Evolutionary conservation across 2,888 invertebrate species (phyloP), one percentile per base, ranked within the genome.

Genomic region (Drosophila ustulata): DNA sequence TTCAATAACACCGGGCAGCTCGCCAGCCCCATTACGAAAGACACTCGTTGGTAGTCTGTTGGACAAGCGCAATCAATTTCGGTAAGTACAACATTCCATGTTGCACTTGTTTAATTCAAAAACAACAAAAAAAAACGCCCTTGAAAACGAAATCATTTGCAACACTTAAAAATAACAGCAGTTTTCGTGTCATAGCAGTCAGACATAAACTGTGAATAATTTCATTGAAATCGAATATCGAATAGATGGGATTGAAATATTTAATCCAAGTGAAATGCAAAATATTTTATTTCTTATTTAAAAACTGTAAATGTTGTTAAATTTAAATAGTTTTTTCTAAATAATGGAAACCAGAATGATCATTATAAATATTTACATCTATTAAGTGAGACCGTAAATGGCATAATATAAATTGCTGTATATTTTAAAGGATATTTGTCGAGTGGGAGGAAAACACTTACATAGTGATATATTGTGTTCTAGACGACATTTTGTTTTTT

Each of bases 41-140:
- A 47, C 52, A 0, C 13, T 62, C 25, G 63, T 73, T 5, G n/a
- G 41, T 13, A 69, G 30, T 64, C 66, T 84, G 26, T 28, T 78
- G 37, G 86, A 84, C 7, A 84, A 80, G 23, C 75, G 83, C 4
- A 78, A 75, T 59, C 83, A 84, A 34, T 84, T 84, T 80, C 75
- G 83, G 83, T 84, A 71, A 84, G 83, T 26, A n/a, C n/a, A 4
- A 18, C 11, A 28, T 51, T 25, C 7, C n/a, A 26, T 34, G 8
- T 37, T 61, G 45, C 37, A 66, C 50, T 45, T 64, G 13, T 41
- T 18, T 3, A n/a, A 18, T 41, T 13, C 3, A n/a, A 25, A 34
- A 34, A n/a, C 8, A 34, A 34, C 3, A 11, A n/a, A 11, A 4
- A 4, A 8, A 9, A 57, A 41, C 9, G 66, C 5, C 77, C 71